Evolutionary conservation across 1,140 invertebrate species (phyloP).

Genomic region (Homalodisca vitripennis): DNA sequence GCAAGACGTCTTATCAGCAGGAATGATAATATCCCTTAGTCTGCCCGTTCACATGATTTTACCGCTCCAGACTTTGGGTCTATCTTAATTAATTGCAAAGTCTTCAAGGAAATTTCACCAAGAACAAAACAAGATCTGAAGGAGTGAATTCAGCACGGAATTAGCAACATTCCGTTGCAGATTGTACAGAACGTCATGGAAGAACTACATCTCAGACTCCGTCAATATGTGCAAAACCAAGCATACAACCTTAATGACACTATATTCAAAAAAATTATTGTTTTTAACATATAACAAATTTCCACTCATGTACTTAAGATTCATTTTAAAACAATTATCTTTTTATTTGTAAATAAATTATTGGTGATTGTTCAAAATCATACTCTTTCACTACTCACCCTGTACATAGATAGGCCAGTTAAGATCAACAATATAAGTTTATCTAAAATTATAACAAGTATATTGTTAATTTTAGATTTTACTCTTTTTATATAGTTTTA

Average conservation of each 20-base stretch:
- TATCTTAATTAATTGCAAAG: background rate
- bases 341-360: background rate
- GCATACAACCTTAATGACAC: background rate
- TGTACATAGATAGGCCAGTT: no score
- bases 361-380: slow-evolving; percentile 1
- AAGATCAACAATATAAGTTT: no score
- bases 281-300: background rate
- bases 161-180: background rate
- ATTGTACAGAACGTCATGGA: background rate
- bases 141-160: background rate
- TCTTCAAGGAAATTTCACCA: slow-evolving; percentile 1
- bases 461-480: no score
- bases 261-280: background rate
- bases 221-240: slow-evolving; percentile 3
- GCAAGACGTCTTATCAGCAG: slow-evolving; percentile 5
- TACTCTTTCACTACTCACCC: background rate
- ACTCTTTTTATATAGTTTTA: no score
- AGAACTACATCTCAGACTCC: background rate
- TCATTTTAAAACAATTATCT: background rate
- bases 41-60: background rate
- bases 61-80: background rate
- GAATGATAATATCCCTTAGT: background rate
- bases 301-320: background rate
- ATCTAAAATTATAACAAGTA: no score
- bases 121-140: slow-evolving; percentile 13